These are phyloP conservation scores for Drosophila nigrodunni DNA, from an alignment of 1,140 invertebrate species.

Conservation along the genomic window DNA sequence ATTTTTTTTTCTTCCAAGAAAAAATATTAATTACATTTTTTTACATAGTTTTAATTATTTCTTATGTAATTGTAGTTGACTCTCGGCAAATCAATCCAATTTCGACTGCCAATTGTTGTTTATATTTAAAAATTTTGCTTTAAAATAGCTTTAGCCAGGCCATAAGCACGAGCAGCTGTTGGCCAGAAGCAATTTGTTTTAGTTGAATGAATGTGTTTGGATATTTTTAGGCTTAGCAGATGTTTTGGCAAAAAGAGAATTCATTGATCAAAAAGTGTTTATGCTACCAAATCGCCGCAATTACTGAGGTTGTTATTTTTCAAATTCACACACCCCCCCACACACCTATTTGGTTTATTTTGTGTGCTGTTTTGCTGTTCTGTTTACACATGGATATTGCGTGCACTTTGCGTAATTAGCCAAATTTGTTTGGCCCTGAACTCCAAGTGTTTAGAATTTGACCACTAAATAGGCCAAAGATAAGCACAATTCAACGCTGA, in stretches of 20 bases:
- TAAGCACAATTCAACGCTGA: conserved; percentile 24
- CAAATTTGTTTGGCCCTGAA: conserved; percentile 53
- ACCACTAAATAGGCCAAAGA: conserved; percentile 38
- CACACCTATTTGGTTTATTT: not conserved
- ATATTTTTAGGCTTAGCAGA: not conserved
- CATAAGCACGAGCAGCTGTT: conserved; percentile 8
- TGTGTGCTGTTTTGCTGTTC: conserved; percentile 1
- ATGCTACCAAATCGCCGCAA: conserved; percentile 1
- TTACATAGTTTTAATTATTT: not conserved
- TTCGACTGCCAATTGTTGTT: conserved; percentile 6
- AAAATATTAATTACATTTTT: not conserved
- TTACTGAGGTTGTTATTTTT: conserved; percentile 18
- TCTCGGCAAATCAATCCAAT: not conserved
- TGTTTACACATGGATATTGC: conserved; percentile 23
- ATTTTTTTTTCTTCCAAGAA: too few relatives aligned
- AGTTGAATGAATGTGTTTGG: conserved; percentile 3
- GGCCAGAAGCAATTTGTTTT: conserved; percentile 7
- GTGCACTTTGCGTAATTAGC: conserved; percentile 44
- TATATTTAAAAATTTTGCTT: conserved; percentile 1
- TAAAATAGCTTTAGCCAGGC: conserved; percentile 18
- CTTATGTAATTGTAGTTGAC: not conserved
- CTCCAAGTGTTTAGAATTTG: conserved; percentile 28
- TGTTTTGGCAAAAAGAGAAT: not conserved
- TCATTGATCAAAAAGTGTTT: conserved; percentile 22
- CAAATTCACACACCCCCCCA: not conserved